Evolutionary conservation across 2,113 vertebrate species (phyloP).

Genomic region (Poeciliopsis prolifica): DNA sequence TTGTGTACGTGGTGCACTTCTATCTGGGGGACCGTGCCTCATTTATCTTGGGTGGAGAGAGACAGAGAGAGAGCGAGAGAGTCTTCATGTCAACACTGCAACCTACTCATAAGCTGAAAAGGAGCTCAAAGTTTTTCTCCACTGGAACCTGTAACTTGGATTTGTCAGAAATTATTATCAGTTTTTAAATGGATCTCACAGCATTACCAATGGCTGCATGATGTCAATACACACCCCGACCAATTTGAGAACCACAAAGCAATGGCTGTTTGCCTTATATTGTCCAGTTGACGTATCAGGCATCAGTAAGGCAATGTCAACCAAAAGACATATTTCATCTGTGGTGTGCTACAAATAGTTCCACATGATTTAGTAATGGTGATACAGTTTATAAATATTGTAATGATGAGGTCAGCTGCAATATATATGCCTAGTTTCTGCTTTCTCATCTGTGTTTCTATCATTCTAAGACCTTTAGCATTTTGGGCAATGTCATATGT

Average conservation of each 20-base stretch:
- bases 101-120: conserved; percentile 7
- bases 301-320: background rate
- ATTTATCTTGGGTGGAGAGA: conserved; percentile 71
- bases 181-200: background rate
- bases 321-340: too few species aligned
- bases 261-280: background rate
- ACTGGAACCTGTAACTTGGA: too few species aligned
- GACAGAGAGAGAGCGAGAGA: background rate
- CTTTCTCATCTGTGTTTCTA: background rate
- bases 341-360: too few species aligned
- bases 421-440: too few species aligned
- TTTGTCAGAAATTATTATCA: too few species aligned
- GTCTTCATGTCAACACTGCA: conserved; percentile 15
- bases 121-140: too few species aligned
- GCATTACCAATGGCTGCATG: background rate
- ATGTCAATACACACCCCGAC: background rate
- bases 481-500: too few species aligned
- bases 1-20: conserved; percentile 7
- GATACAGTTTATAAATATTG: too few species aligned
- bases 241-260: background rate
- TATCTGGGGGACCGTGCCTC: conserved; percentile 50
- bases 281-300: background rate
- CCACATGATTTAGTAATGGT: too few species aligned
- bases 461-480: background rate
- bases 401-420: too few species aligned